These are phyloP conservation scores for Dendropsophus ebraccatus DNA, from an alignment of 2,113 vertebrate genomes.

Conservation along the genomic window DNA sequence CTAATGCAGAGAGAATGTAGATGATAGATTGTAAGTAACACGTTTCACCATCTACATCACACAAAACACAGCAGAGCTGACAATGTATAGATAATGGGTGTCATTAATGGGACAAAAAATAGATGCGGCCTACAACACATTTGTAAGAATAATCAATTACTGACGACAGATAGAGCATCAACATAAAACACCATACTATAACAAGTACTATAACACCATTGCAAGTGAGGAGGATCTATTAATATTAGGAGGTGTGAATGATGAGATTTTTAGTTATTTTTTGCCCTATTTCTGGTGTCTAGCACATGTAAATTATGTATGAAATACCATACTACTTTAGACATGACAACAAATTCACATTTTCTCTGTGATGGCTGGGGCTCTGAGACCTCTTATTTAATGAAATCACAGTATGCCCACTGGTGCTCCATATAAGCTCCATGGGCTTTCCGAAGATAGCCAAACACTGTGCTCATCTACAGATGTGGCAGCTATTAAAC, in stretches of 20 bases:
- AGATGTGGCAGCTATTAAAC: no score
- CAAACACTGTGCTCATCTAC: no score
- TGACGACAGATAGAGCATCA: neutral
- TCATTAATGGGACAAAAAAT: slow-evolving; percentile 55
- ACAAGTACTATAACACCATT: neutral
- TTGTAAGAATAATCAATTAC: slow-evolving; percentile 50
- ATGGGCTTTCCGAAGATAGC: no score
- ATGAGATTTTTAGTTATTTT: neutral
- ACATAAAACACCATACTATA: neutral
- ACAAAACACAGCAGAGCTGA: slow-evolving; percentile 9
- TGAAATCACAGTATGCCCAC: no score
- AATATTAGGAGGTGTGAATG: neutral
- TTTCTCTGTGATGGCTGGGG: neutral
- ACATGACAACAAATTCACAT: neutral
- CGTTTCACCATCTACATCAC: slow-evolving; percentile 62
- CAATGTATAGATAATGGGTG: slow-evolving; percentile 49
- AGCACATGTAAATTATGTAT: neutral
- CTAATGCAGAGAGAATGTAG: slow-evolving; percentile 74
- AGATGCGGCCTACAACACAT: slow-evolving; percentile 36
- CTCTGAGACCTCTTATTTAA: no score
- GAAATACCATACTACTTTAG: neutral
- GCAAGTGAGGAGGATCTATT: neutral
- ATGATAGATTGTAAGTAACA: slow-evolving; percentile 66
- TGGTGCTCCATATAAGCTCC: no score
- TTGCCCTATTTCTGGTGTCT: neutral